phyloP scores from a whole-genome alignment of 2,888 invertebrate genomes.

The Epinotia demarniana region DNA sequence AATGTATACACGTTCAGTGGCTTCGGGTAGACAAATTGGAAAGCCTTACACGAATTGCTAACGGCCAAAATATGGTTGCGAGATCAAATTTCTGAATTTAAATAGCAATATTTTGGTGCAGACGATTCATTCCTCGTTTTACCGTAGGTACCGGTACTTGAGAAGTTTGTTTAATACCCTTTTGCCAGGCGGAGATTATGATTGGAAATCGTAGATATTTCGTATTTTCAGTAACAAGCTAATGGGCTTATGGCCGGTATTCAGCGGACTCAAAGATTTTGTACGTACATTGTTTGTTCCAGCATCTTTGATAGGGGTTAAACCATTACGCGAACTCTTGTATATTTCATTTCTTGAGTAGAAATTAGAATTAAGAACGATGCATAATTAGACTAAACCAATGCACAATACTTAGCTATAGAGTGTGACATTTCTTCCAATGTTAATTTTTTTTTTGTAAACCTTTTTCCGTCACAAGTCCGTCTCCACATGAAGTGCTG shows the following conservation, averaged over 20 bases:
- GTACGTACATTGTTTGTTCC: background rate
- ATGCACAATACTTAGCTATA: too few relatives aligned
- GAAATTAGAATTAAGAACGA: too few relatives aligned
- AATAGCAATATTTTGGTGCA: constrained; percentile 22
- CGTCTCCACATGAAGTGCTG: too few relatives aligned
- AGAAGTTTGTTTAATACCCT: constrained; percentile 31
- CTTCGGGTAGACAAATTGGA: constrained; percentile 27
- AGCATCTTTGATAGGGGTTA: background rate
- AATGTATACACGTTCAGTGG: background rate
- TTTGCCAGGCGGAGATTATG: constrained; percentile 33
- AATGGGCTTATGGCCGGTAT: constrained; percentile 35
- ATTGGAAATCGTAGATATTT: constrained; percentile 24
- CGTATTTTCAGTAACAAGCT: constrained; percentile 14
- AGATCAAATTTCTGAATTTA: constrained; percentile 24
- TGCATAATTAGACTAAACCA: too few relatives aligned
- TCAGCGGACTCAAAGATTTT: constrained; percentile 7
- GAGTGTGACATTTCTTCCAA: too few relatives aligned
- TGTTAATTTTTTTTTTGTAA: too few relatives aligned
- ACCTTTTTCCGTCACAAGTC: too few relatives aligned
- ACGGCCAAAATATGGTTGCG: constrained; percentile 13
- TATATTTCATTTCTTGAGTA: too few relatives aligned
- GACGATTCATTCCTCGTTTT: constrained; percentile 14
- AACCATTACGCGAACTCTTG: too few relatives aligned
- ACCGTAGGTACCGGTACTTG: constrained; percentile 20
- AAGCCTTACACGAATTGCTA: constrained; percentile 16